Percentiles rank a stretch among this genome's conserved stretches.
Conservation (phyloP, 2,888 invertebrate genomes). For the Heliconius charithonia region DNA sequence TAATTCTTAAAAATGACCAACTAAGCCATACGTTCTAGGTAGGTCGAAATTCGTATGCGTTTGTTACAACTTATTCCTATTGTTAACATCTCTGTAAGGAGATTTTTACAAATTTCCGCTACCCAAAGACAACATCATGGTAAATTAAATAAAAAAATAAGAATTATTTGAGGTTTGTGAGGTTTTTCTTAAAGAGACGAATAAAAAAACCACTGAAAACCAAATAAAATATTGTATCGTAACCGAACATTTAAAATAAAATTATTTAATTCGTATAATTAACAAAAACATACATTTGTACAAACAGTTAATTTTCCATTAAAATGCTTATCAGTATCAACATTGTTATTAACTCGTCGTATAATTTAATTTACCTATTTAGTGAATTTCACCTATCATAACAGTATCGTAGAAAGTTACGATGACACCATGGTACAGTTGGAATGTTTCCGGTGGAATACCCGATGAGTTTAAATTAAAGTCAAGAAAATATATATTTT, state of each 20-base stretch:
- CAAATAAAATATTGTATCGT: no score
- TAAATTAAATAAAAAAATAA: not conserved
- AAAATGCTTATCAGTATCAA: not conserved
- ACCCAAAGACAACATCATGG: not conserved
- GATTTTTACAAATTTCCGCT: no score
- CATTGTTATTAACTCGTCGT: not conserved
- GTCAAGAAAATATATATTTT: no score
- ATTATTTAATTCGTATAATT: not conserved
- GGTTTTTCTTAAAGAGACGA: not conserved
- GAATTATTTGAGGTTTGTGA: not conserved
- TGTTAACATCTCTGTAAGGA: no score
- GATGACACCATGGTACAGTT: not conserved
- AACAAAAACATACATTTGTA: not conserved
- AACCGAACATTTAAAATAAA: not conserved
- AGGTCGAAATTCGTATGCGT: no score
- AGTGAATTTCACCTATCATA: not conserved
- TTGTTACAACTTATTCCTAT: no score
- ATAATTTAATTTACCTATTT: not conserved
- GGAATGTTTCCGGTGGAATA: not conserved
- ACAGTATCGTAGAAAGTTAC: not conserved
- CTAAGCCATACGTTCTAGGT: no score
- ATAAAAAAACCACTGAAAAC: no score
- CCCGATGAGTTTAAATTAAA: not conserved
- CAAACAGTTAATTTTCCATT: constrained; percentile 3
- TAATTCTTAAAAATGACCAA: no score